Evolutionary conservation across 2,113 vertebrate genomes (phyloP).

Genomic region (Dolichallabes microphthalmus): DNA sequence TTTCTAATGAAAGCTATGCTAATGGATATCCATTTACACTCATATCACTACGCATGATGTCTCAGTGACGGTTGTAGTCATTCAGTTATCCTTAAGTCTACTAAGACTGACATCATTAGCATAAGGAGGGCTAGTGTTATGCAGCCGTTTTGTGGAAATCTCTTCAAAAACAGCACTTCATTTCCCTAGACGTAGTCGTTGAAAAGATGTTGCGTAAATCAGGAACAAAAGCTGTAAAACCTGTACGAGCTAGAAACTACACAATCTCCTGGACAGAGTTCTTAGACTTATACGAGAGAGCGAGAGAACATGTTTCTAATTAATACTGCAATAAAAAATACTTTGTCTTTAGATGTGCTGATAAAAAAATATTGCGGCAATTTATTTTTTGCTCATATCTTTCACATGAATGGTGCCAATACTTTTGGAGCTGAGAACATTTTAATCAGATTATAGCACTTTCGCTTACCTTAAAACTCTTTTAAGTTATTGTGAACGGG

Average conservation of each 20-base stretch:
- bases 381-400: background rate
- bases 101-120: background rate
- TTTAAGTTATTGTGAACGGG: background rate
- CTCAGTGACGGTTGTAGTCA: background rate
- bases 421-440: background rate
- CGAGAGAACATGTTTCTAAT: background rate
- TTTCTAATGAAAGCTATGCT: background rate
- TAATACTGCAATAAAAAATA: background rate
- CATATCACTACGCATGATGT: background rate
- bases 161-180: constrained; percentile 1
- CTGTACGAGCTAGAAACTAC: background rate
- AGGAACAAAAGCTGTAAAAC: background rate
- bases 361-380: background rate
- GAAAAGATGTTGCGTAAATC: constrained; percentile 3
- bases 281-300: background rate
- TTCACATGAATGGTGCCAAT: background rate
- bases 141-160: background rate
- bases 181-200: constrained; percentile 9
- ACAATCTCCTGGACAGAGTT: background rate
- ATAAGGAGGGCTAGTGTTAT: background rate
- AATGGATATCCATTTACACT: background rate
- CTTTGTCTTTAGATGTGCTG: background rate
- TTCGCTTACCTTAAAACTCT: background rate
- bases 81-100: background rate
- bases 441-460: background rate